phyloP scores from a whole-genome alignment of 2,113 vertebrate species.

The Microcebus tavaratra region DNA sequence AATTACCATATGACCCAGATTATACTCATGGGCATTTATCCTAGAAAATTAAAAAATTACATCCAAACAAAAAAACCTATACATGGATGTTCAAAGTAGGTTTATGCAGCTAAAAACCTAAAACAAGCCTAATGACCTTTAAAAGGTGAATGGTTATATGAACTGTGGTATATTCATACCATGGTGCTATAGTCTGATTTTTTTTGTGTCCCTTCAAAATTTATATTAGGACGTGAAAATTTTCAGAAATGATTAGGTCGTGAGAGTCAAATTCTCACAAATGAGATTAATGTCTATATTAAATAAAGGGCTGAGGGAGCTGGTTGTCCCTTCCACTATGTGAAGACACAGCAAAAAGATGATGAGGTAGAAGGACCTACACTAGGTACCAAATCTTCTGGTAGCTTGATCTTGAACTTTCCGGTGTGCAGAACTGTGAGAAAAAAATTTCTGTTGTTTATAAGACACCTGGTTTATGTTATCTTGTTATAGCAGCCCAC shows the following conservation, averaged over 20 bases:
- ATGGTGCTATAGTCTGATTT: neutral
- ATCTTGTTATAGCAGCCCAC: neutral
- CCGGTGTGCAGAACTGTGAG: neutral
- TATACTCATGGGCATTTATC: neutral
- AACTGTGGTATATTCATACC: neutral
- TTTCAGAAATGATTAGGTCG: neutral
- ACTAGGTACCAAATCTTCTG: neutral
- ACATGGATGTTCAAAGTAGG: neutral
- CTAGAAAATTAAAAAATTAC: neutral
- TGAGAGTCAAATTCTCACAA: neutral
- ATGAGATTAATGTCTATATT: neutral
- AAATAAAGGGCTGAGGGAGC: neutral
- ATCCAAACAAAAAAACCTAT: neutral
- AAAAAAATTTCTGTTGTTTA: neutral
- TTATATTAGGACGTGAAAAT: neutral
- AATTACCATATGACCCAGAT: neutral
- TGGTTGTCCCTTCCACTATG: neutral
- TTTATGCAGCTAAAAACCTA: neutral
- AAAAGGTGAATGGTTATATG: neutral
- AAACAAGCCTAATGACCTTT: neutral
- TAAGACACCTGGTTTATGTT: neutral
- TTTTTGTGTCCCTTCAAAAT: neutral
- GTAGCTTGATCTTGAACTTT: neutral
- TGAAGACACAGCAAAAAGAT: neutral
- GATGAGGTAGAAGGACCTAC: too few relatives aligned